Evolutionary conservation across 2,888 invertebrate genomes (phyloP), one percentile per base, ranked within the genome.

Genomic region (Allolobophora icterica): DNA sequence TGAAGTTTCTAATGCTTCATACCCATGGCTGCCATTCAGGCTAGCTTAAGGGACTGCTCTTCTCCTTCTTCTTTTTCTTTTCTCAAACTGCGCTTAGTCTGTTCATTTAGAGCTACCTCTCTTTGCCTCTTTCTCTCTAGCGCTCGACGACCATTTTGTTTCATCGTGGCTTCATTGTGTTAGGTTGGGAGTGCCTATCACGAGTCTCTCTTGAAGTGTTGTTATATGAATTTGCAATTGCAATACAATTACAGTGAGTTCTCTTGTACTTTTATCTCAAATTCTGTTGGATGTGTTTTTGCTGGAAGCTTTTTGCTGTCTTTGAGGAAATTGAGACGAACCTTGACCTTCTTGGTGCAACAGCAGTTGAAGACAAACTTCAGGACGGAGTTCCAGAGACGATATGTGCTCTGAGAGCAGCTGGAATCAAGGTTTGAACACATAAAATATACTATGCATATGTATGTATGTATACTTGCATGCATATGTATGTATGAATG

Each of bases 311-410:
- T 91, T 92, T 93, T 45, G 94, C 94, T 84, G 95, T 96, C 8
- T 96, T 96, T 93, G 94, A 95, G 45, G 92, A 93, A 38, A 94
- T 96, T 35, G 96, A 96, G 93, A 94, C 92, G 91, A 96, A 96
- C 83, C 95, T 98, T 93, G 97, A 96, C 21, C 95, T 98, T 21
- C 94, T 98, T 4, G 98, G 98, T 11, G 97, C 98, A 0, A 98
- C 98, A 0, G 98, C 97, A 0, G 97, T 98, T 0, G 98, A 98
- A 94, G 98, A 98, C 95, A 97, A 97, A 89, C 96, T 98, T 21
- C 98, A 98, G 94, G 98, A 98, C 87, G 97, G 97, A 89, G 98
- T 98, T 0, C 96, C 97, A 0, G 97, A 97, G 91, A 98, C 98
- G 0, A 96, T 98, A 91, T 97, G 97, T 89, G 96, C 97, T 4